These are phyloP conservation scores for Unio delphinus DNA, from an alignment of 2,888 invertebrate genomes.

Conservation along the genomic window DNA sequence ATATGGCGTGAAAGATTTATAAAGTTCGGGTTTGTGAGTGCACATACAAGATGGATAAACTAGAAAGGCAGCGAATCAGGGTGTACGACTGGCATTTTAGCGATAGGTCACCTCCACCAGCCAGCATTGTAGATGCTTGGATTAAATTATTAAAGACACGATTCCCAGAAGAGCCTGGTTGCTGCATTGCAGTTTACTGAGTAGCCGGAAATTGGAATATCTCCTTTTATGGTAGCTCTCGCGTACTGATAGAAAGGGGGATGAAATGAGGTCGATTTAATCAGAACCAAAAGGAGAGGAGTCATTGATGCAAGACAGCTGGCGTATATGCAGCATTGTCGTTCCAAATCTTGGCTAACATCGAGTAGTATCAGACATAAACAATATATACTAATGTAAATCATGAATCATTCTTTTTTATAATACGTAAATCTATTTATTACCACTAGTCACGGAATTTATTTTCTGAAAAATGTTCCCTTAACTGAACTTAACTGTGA, in stretches of 20 bases:
- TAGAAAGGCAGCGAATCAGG: conserved; percentile 89
- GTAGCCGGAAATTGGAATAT: conserved; percentile 94
- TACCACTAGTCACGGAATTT: too few relatives aligned
- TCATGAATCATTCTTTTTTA: not conserved
- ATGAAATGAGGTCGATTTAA: conserved; percentile 98
- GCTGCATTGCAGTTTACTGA: conserved; percentile 97
- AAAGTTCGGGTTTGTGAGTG: conserved; percentile 96
- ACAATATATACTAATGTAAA: conserved; percentile 43
- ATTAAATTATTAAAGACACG: conserved; percentile 91
- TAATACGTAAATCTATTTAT: too few relatives aligned
- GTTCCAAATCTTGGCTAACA: conserved; percentile 95
- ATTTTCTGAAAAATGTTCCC: too few relatives aligned
- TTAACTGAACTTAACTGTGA: too few relatives aligned
- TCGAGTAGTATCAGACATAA: conserved; percentile 56
- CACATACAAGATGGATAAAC: conserved; percentile 93
- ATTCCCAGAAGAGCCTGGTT: conserved; percentile 74
- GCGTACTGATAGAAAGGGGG: conserved; percentile 97
- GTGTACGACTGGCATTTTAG: conserved; percentile 96
- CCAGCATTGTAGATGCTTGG: conserved; percentile 91
- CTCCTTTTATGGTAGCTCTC: conserved; percentile 97
- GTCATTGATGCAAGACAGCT: conserved; percentile 99
- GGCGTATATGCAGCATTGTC: conserved; percentile 96
- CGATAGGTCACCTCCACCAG: conserved; percentile 83
- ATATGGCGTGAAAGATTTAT: conserved; percentile 93
- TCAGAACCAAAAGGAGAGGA: conserved; percentile 96